Evolutionary conservation across 2,113 vertebrate genomes (phyloP).

Genomic region (Motacilla tschutschensis): DNA sequence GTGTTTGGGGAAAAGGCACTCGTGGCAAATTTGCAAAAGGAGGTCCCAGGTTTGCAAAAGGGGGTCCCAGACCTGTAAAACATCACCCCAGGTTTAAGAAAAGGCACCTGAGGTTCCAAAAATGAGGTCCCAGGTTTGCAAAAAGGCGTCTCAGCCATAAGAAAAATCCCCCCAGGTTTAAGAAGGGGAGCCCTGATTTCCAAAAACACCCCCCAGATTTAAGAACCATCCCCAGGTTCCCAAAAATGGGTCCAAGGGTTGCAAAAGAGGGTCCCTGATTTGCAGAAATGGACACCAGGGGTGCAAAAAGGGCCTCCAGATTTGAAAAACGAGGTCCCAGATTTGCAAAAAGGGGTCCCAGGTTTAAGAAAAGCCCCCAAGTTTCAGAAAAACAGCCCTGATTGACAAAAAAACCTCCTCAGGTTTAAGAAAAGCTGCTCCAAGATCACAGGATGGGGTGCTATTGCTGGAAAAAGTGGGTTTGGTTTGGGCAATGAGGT

Average conservation of each 20-base stretch:
- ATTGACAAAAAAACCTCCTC: accelerated
- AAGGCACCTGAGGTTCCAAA: background rate
- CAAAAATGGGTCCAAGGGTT: background rate
- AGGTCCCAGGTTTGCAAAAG: background rate
- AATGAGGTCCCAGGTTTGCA: background rate
- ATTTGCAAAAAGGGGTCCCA: background rate
- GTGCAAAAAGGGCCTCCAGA: background rate
- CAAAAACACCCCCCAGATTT: background rate
- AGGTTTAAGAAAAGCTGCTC: background rate
- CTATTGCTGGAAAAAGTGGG: background rate
- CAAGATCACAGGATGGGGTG: background rate
- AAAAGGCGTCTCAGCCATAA: background rate
- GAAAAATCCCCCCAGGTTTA: background rate
- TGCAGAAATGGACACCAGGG: background rate
- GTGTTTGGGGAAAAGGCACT: accelerated
- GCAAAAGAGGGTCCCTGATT: accelerated
- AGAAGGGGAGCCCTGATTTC: background rate
- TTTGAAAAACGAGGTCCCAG: background rate
- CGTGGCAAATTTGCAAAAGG: background rate
- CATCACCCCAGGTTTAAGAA: background rate
- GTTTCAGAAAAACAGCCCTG: background rate
- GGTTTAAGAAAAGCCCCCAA: background rate
- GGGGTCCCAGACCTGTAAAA: background rate
- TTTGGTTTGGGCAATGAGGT: background rate
- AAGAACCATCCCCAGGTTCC: too few species aligned